phyloP scores from a whole-genome alignment of 2,888 invertebrate genomes.

The Pachymerium ferrugineum region DNA sequence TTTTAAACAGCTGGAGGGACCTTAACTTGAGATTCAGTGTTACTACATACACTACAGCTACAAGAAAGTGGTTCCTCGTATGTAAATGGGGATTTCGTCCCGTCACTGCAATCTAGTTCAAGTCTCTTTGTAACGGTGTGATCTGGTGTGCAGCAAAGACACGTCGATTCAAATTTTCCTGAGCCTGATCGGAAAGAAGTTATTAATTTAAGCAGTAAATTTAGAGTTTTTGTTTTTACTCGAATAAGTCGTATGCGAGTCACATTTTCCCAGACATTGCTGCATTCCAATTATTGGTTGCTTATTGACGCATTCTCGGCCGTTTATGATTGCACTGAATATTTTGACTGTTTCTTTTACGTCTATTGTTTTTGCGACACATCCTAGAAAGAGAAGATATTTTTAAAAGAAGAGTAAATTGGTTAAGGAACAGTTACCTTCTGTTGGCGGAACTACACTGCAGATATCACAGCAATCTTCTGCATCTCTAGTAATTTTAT shows the following conservation, averaged over 20 bases:
- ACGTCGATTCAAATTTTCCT: constrained; percentile 32
- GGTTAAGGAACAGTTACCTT: neutral
- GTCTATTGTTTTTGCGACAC: constrained; percentile 36
- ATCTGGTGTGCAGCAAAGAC: constrained; percentile 33
- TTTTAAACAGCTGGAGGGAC: neutral
- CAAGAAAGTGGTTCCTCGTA: constrained; percentile 32
- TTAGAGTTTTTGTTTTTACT: constrained; percentile 30
- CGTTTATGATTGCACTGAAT: constrained; percentile 38
- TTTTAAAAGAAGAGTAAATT: neutral
- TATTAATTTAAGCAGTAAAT: neutral
- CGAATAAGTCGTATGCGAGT: constrained; percentile 38
- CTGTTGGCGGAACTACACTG: neutral
- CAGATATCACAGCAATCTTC: constrained; percentile 36
- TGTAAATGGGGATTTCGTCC: constrained; percentile 29
- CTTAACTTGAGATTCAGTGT: neutral
- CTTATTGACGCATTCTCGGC: constrained; percentile 38
- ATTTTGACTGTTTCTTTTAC: constrained; percentile 38
- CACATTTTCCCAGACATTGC: constrained; percentile 39
- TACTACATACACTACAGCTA: neutral
- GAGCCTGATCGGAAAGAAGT: neutral
- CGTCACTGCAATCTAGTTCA: constrained; percentile 33
- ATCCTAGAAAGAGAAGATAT: constrained; percentile 32
- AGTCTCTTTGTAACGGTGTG: constrained; percentile 29
- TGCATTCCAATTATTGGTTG: constrained; percentile 37
- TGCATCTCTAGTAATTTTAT: constrained; percentile 36